Base-by-base conservation (phyloP, 2,113 vertebrate genomes). In the Tautogolabrus adspersus region DNA sequence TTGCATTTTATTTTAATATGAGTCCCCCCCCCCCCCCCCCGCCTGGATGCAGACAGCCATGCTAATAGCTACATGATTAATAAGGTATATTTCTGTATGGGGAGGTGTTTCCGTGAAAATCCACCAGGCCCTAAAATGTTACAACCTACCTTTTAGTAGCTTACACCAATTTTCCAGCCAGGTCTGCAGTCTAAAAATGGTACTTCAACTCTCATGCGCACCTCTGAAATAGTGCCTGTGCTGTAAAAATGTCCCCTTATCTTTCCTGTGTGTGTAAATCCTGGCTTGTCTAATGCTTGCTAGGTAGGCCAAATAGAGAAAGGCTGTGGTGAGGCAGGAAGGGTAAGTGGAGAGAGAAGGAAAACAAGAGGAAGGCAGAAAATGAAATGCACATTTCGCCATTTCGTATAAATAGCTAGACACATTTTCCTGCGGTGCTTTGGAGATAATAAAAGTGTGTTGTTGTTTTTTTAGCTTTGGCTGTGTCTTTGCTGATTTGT, bases 191-290 rank as follows among this genome's bases (percentile, higher is more conserved):
- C 81, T 90, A 86, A 88, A 93, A 89, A 73, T 30, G 66, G 78
- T 72, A 58, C 69, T 62, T 13, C 30, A 13, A 62, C 86, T 87
- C 77, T 64, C 62, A 22, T 67, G 19, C 68, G 37, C 77, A 67
- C 84, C 69, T 85, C 64, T 66, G 55, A 83, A 91, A 93, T 75
- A 77, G 83, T 75, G 77, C 62, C 16, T 7, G 56, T 1, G 72
- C 78, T 34, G 26, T 92, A 92, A 94, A 94, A 92, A 85, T 61
- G 92, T 93, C 91, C 88, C 75, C 77, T 93, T 94, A 93, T 91
- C 92, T 93, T 93, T 93, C 89, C 89, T 84, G 79, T 34, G 46
- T 55, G 46, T 80, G 67, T 93, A 92, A 92, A 92, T 93, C 84
- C 57, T 64, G 71, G 61, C 52, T 72, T 71, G 84, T 88, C 86